Evolutionary conservation across 2,113 vertebrate species (phyloP).

Genomic region (Varanus salvator): DNA sequence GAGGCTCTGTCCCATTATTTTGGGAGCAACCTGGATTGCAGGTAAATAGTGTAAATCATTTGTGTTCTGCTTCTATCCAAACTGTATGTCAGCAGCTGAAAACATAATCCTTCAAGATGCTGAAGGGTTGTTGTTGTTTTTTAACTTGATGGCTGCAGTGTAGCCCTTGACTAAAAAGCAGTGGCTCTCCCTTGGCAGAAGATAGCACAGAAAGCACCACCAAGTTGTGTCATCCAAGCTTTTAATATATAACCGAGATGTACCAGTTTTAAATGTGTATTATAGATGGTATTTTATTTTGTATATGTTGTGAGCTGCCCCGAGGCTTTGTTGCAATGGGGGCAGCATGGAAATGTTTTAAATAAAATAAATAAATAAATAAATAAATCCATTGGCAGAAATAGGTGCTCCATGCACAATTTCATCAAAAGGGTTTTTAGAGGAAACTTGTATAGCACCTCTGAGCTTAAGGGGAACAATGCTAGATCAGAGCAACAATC

Average conservation of each 20-base stretch:
- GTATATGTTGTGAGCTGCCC: too few relatives aligned
- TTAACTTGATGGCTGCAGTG: neutral
- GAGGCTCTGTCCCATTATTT: slow-evolving; percentile 83
- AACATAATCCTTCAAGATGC: neutral
- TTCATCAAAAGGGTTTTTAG: neutral
- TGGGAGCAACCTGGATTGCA: slow-evolving; percentile 83
- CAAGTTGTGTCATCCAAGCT: neutral
- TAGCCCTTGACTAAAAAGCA: neutral
- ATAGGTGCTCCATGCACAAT: neutral
- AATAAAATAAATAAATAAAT: too few relatives aligned
- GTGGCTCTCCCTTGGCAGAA: too few relatives aligned
- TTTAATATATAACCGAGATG: too few relatives aligned
- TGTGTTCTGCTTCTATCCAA: neutral
- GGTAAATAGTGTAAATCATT: slow-evolving; percentile 67
- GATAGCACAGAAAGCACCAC: neutral
- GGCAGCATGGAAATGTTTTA: too few relatives aligned
- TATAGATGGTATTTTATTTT: too few relatives aligned
- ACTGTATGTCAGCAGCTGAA: neutral
- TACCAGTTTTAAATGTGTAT: too few relatives aligned
- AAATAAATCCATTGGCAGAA: neutral
- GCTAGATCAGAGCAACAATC: too few relatives aligned
- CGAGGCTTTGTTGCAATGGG: too few relatives aligned
- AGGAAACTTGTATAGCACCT: neutral
- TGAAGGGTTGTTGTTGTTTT: neutral
- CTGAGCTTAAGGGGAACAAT: too few relatives aligned